Base-by-base conservation (phyloP, 2,888 invertebrate genomes). In the Panopea generosa region DNA sequence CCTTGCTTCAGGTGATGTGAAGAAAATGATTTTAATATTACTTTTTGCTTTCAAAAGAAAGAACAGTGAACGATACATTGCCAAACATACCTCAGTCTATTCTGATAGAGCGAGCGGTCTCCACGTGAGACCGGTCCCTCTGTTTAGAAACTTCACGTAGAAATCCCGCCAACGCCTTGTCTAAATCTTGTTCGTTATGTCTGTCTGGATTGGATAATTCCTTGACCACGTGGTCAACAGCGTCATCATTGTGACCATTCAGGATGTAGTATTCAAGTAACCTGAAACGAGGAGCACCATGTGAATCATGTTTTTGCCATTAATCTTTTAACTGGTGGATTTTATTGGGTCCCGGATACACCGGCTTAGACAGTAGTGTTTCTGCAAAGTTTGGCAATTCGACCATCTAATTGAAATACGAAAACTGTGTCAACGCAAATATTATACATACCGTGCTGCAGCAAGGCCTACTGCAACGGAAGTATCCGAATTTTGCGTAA, bases 381-480 rank as follows among this genome's bases (percentile, higher is more conserved):
- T n/a, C n/a, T n/a, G n/a, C n/a, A n/a, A n/a, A n/a, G n/a, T n/a
- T n/a, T n/a, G n/a, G n/a, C n/a, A n/a, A n/a, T n/a, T n/a, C n/a
- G n/a, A n/a, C n/a, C n/a, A n/a, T n/a, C n/a, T n/a, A n/a, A n/a
- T n/a, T n/a, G n/a, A n/a, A n/a, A n/a, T n/a, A n/a, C n/a, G n/a
- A n/a, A n/a, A n/a, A n/a, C n/a, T n/a, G n/a, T n/a, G n/a, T n/a
- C n/a, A n/a, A n/a, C n/a, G n/a, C n/a, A n/a, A n/a, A n/a, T n/a
- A n/a, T n/a, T n/a, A n/a, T n/a, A 33, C 11, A 33, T 71, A 89
- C 90, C 90, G 86, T 20, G 89, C 89, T 18, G 86, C 86, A 43
- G 88, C 82, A 9, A 90, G 68, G 9, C 84, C 88, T 6, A 84
- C 74, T n/a, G 83, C 83, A 0, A 88, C 83, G 16, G 84, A 66